These are phyloP conservation scores for Octomys mimax DNA, from an alignment of 2,797 vertebrate genomes.

Conservation along the genomic window DNA sequence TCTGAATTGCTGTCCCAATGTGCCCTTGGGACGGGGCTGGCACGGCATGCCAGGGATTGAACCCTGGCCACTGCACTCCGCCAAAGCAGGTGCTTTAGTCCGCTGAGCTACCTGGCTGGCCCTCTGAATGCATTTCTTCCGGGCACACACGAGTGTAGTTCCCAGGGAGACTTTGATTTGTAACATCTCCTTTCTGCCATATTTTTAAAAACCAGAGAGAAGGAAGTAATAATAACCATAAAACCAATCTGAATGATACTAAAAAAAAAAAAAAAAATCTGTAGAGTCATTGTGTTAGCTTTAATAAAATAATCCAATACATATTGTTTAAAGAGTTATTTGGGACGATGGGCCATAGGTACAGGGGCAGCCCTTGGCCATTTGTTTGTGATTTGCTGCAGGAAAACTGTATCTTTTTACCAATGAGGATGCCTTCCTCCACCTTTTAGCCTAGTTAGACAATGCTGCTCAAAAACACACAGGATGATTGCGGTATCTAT, in stretches of 20 bases:
- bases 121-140: neutral
- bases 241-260: neutral
- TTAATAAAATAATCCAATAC: neutral
- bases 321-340: neutral
- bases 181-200: neutral
- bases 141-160: too few relatives aligned
- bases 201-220: neutral
- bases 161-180: neutral
- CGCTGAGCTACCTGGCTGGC: too few relatives aligned
- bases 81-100: too few relatives aligned
- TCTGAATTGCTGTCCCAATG: too few relatives aligned
- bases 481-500: neutral
- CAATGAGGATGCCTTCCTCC: neutral
- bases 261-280: neutral
- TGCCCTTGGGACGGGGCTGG: too few relatives aligned
- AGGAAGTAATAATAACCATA: neutral
- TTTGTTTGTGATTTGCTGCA: neutral
- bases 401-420: neutral
- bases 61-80: too few relatives aligned
- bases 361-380: fast-evolving
- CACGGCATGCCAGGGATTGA: too few relatives aligned
- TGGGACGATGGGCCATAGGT: neutral
- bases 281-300: neutral
- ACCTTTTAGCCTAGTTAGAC: too few relatives aligned
- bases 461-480: neutral